These are phyloP conservation scores for Chaetophractus vellerosus DNA, from an alignment of 2,797 vertebrate genomes.

Conservation along the genomic window DNA sequence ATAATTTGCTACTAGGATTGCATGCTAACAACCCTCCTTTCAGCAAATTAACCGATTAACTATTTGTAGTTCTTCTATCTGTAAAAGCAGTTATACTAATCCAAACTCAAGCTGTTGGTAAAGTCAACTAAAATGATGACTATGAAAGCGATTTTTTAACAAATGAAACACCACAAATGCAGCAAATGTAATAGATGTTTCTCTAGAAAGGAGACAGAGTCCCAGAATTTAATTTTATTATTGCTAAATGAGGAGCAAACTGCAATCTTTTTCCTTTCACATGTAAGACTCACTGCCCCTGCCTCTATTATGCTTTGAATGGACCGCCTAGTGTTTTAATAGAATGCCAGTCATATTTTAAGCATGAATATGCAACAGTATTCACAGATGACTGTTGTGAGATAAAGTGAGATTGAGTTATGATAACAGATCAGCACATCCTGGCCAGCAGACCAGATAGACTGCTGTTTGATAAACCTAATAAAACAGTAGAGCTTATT, in stretches of 20 bases:
- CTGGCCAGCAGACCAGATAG: conserved; percentile 53
- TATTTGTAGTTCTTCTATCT: background rate
- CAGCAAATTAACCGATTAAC: background rate
- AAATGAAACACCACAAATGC: background rate
- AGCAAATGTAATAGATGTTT: background rate
- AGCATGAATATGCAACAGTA: conserved; percentile 5
- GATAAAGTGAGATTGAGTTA: conserved; percentile 41
- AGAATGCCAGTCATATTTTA: conserved; percentile 9
- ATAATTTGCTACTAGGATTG: too few relatives aligned
- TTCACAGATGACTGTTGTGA: conserved; percentile 49
- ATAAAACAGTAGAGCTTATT: conserved; percentile 65
- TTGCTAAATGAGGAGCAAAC: background rate
- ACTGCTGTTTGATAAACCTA: conserved; percentile 71
- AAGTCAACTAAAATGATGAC: background rate
- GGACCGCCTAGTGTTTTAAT: background rate
- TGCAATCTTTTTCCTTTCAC: background rate
- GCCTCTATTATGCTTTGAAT: background rate
- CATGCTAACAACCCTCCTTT: too few relatives aligned
- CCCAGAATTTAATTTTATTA: background rate
- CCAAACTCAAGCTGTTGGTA: background rate
- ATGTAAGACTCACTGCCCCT: too few relatives aligned
- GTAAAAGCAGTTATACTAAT: background rate
- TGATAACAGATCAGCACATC: background rate
- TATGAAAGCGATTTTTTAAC: background rate
- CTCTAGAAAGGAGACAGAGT: background rate